These are phyloP conservation scores for Ectemnius cavifrons DNA, from an alignment of 2,888 invertebrate genomes.

Conservation along the genomic window DNA sequence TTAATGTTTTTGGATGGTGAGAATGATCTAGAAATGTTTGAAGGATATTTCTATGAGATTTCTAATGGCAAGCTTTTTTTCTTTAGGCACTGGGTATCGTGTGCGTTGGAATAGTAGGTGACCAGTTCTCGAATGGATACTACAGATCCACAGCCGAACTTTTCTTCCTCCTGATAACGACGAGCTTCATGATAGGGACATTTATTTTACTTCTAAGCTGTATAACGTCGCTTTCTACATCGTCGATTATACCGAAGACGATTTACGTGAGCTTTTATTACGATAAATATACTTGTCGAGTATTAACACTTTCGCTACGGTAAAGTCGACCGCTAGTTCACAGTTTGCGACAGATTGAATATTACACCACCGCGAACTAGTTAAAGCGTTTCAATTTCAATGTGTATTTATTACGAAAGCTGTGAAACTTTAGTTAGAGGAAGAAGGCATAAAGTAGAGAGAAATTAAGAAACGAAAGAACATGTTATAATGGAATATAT, in stretches of 20 bases:
- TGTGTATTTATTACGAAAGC: no score
- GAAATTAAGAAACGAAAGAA: background rate
- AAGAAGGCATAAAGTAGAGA: background rate
- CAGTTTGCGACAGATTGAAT: no score
- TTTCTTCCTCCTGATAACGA: constrained; percentile 87
- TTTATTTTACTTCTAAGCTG: constrained; percentile 87
- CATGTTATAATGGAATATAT: no score
- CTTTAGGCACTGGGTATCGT: constrained; percentile 87
- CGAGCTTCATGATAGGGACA: constrained; percentile 89
- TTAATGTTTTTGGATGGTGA: no score
- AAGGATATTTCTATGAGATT: background rate
- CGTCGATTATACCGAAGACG: constrained; percentile 91
- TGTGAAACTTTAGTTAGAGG: no score
- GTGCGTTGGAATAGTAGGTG: constrained; percentile 85
- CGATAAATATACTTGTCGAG: background rate
- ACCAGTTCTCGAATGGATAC: constrained; percentile 79
- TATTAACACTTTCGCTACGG: no score
- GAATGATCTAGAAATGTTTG: background rate
- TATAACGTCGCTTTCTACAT: constrained; percentile 88
- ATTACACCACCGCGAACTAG: no score
- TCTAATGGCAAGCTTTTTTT: constrained; percentile 55
- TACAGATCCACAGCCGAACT: constrained; percentile 80
- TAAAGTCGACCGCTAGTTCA: no score
- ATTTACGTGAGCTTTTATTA: constrained; percentile 83
- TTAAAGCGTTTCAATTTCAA: background rate